A percentile compares a stretch with the other conserved stretches of the same genome.
phyloP scores from a whole-genome alignment of 1,140 invertebrate species.

The Drosophila paulistorum region DNA sequence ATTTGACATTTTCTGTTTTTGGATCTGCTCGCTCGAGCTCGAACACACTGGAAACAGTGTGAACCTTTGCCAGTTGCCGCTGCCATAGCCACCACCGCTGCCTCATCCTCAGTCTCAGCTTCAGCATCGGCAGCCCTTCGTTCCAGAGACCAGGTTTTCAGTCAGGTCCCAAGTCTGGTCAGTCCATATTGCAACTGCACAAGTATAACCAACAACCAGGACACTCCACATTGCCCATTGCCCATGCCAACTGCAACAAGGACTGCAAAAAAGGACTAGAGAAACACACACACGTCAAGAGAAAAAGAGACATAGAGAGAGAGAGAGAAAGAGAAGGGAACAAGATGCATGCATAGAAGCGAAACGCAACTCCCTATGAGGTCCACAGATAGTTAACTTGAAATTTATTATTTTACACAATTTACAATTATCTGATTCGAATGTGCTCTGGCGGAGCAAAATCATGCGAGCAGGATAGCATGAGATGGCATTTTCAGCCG shows the following conservation, averaged over 20 bases:
- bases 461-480: background rate
- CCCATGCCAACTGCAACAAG: constrained; percentile 25
- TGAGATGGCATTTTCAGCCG: constrained; percentile 47
- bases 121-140: constrained; percentile 8
- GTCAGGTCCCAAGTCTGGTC: constrained; percentile 37
- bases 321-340: background rate
- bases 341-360: constrained; percentile 57
- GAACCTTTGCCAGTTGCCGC: constrained; percentile 14
- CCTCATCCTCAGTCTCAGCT: background rate
- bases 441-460: constrained; percentile 56
- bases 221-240: constrained; percentile 5
- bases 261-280: constrained; percentile 24
- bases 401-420: constrained; percentile 82
- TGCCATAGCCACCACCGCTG: background rate
- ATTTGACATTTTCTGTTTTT: constrained; percentile 83
- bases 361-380: constrained; percentile 52
- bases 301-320: background rate
- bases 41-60: constrained; percentile 20
- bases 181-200: constrained; percentile 48
- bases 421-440: constrained; percentile 82
- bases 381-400: constrained; percentile 77
- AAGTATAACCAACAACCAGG: constrained; percentile 36
- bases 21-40: constrained; percentile 78
- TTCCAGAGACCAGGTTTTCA: constrained; percentile 44
- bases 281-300: constrained; percentile 11